Evolutionary conservation across 2,113 vertebrate species (phyloP), one percentile per base, ranked within the genome.

Genomic region (Blennius ocellaris): DNA sequence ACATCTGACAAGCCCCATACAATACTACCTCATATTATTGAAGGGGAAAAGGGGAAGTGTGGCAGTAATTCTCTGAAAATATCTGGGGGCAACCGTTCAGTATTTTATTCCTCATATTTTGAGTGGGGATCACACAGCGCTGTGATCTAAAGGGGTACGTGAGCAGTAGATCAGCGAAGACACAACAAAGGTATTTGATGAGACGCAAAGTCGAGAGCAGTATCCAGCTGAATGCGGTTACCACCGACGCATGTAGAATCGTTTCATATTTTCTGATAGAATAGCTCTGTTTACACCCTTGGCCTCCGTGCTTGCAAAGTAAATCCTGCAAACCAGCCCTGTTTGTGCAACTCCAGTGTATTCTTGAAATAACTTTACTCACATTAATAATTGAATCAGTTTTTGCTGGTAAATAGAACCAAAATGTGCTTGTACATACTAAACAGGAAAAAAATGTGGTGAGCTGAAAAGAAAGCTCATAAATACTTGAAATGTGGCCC

Each of bases 41-140:
- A 88, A 88, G 77, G 84, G 85, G 76, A 85, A 87, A 87, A 75
- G 77, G 82, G 70, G 61, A 84, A 81, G 86, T 59, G 82, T 49
- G 43, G 83, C 86, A 80, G 81, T 90, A 85, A 84, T 87, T 89
- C 85, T 88, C 80, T 80, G 84, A 81, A 86, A 88, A 91, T 87
- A 90, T 90, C 87, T 81, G 50, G 76, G 64, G 80, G 76, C 79
- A 83, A 63, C 30, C 16, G 11, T 83, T 65, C 40, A n/a, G 69
- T 57, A 49, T 88, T 89, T 87, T 87, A 84, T 68, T 83, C 55
- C 66, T 85, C 78, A 66, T 85, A 80, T 81, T 80, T 64, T 55
- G 38, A 71, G 68, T 9, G 16, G 59, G 62, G 77, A 80, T 88
- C 80, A 76, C 73, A 58, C 71, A 47, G 48, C 1, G 43, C 69